These are phyloP conservation scores for Clunio marinus DNA, from an alignment of 2,888 invertebrate species.

Conservation along the genomic window DNA sequence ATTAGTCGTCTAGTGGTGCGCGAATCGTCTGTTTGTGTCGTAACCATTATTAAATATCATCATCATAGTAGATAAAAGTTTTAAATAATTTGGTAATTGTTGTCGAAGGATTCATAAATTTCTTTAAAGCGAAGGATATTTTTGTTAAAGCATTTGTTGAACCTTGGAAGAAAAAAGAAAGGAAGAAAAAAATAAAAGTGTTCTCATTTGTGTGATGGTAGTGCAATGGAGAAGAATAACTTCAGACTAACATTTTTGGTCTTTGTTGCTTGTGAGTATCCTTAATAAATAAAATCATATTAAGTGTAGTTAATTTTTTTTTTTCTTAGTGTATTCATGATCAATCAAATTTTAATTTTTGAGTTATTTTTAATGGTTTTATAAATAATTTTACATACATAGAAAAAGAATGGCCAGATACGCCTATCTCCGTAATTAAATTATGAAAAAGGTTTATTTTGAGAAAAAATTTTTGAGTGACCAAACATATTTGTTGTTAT, in stretches of 20 bases:
- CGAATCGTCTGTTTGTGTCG: background rate
- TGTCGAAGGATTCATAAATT: slow-evolving; percentile 32
- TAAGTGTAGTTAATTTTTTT: too few species aligned
- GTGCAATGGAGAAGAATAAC: slow-evolving; percentile 10
- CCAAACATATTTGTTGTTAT: too few species aligned
- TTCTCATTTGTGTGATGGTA: background rate
- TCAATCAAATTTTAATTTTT: background rate
- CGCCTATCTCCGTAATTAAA: too few species aligned
- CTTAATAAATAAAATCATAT: background rate
- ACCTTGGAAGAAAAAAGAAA: too few species aligned
- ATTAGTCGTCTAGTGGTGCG: background rate
- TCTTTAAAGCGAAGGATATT: background rate
- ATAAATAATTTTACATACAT: too few species aligned
- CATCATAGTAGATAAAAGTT: background rate
- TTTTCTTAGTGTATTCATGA: background rate
- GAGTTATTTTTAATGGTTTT: too few species aligned
- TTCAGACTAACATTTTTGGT: background rate
- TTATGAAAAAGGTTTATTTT: too few species aligned
- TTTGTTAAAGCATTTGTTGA: background rate
- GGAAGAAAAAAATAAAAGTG: background rate
- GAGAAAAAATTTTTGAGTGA: too few species aligned
- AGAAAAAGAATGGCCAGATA: too few species aligned
- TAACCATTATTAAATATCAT: too few species aligned
- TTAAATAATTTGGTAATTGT: background rate
- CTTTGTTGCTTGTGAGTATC: slow-evolving; percentile 21